Conservation (phyloP, 2,113 vertebrate genomes). For the Salvelinus fontinalis region DNA sequence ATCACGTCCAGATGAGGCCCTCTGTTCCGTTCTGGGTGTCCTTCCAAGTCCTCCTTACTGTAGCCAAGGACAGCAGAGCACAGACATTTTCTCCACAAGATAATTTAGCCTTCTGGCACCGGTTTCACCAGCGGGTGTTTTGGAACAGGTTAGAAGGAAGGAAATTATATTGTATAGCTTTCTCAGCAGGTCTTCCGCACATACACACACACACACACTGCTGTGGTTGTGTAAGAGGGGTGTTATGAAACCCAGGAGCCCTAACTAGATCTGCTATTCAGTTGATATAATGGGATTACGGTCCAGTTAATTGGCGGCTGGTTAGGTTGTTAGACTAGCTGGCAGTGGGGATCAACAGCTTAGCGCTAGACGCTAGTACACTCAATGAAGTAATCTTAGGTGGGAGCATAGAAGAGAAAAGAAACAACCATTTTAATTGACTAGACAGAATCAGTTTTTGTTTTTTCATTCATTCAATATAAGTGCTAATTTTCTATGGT, state of each 20-base stretch:
- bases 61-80: slow-evolving; percentile 13
- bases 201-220: too few species aligned
- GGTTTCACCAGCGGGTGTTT: slow-evolving; percentile 4
- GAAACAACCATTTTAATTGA: too few species aligned
- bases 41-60: slow-evolving; percentile 8
- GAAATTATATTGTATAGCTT: slow-evolving; percentile 19
- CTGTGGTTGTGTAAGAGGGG: neutral
- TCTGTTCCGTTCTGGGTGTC: slow-evolving; percentile 25
- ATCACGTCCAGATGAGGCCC: neutral
- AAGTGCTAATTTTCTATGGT: neutral
- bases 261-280: slow-evolving; percentile 32
- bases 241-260: slow-evolving; percentile 44
- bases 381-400: neutral
- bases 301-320: slow-evolving; percentile 36
- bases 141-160: slow-evolving; percentile 24
- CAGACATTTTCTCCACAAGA: slow-evolving; percentile 32
- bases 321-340: slow-evolving; percentile 7
- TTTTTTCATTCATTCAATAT: too few species aligned
- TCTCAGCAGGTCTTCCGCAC: neutral
- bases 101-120: slow-evolving; percentile 40
- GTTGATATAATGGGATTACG: slow-evolving; percentile 49
- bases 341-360: neutral
- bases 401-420: neutral
- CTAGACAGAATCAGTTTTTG: too few species aligned
- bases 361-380: neutral